Evolutionary conservation across 2,888 invertebrate genomes (phyloP).

Genomic region (Drosophila nigricruria): DNA sequence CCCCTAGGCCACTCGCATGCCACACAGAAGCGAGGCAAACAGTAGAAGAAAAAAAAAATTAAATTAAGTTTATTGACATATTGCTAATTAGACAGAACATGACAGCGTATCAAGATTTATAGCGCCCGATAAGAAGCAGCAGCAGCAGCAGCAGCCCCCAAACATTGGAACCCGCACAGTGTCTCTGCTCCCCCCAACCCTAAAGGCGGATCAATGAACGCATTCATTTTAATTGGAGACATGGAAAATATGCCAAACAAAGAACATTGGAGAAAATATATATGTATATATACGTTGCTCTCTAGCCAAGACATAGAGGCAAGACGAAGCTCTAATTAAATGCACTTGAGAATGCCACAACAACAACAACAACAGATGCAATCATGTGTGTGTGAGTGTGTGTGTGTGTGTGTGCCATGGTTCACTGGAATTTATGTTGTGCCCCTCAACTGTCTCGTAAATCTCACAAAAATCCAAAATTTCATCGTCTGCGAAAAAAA

Average conservation of each 20-base stretch:
- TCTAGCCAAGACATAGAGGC: conserved; percentile 45
- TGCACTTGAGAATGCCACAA: conserved; percentile 73
- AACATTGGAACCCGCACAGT: conserved; percentile 18
- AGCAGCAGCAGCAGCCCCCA: conserved; percentile 49
- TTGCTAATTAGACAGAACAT: conserved; percentile 85
- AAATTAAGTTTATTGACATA: conserved; percentile 84
- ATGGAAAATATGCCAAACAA: conserved; percentile 79
- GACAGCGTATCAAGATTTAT: conserved; percentile 84
- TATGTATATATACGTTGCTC: conserved; percentile 23
- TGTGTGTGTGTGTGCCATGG: conserved; percentile 38
- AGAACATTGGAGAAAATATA: conserved; percentile 42
- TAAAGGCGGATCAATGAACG: conserved; percentile 76
- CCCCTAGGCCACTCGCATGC: conserved; percentile 33
- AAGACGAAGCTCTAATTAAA: conserved; percentile 72
- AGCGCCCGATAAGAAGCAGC: conserved; percentile 71
- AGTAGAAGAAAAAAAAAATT: conserved; percentile 60
- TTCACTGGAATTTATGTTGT: conserved; percentile 73
- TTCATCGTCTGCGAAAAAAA: conserved; percentile 46
- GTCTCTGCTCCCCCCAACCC: not conserved
- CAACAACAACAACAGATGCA: conserved; percentile 43
- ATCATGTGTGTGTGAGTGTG: conserved; percentile 14
- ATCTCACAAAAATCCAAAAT: conserved; percentile 61
- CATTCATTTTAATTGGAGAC: conserved; percentile 82
- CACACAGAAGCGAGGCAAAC: conserved; percentile 39
- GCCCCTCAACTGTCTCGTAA: conserved; percentile 75